Base-by-base conservation (phyloP, 2,797 vertebrate genomes). In the Lates japonicus region DNA sequence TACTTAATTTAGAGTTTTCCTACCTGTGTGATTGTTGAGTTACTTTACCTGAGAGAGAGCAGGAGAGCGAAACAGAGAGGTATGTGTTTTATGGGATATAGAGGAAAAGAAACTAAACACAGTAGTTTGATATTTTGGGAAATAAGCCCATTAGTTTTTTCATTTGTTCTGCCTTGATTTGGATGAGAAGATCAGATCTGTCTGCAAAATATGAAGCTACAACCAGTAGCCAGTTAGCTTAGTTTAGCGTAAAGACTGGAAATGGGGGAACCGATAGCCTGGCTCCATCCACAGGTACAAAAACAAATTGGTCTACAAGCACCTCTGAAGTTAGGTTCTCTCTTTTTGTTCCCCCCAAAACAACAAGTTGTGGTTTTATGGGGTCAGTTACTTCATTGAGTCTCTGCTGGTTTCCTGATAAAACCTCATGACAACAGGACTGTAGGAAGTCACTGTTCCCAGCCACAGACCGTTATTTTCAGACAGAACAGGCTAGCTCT, bases 1-100 rank as follows among this genome's bases (percentile, higher is more conserved):
- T 79, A 88, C 75, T 75, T 74, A 62, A 79, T 54, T 78, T 84
- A 54, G 58, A 70, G 55, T 74, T 78, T 31, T 48, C 55, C 73
- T 74, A 68, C 49, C 51, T 78, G 59, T 80, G 66, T 80, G 39
- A 71, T 60, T 72, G 10, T 44, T 54, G 61, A 60, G 54, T 63
- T 31, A 37, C 31, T 71, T 72, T 42, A 57, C 37, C 57, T 54
- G 14, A 83, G 42, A 62, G 76, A 54, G 55, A 70, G 69, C 52
- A 61, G 52, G 61, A 72, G 59, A 46, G 25, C 13, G 20, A 49
- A 61, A 20, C 35, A 67, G 48, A 25, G 37, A 64, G 41, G 37
- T 46, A 19, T 54, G 19, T 46, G 37, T 84, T 48, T 79, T 20
- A 48, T 58, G 11, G 31, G 60, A 84, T 72, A 75, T 25, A 55